These are phyloP conservation scores for Eilema depressum DNA, from an alignment of 2,888 invertebrate species.

Conservation along the genomic window DNA sequence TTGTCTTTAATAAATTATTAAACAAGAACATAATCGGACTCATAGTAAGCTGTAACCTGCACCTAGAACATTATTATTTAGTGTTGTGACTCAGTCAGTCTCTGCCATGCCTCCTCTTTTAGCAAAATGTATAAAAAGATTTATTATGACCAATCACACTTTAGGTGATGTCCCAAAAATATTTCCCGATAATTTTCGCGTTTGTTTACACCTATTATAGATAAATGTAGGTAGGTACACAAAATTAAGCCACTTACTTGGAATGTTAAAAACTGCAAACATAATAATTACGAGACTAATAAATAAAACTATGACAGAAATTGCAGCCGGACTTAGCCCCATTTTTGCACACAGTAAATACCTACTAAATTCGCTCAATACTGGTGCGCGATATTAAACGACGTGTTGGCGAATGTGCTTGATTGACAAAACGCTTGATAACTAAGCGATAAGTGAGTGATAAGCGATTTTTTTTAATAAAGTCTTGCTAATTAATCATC, in stretches of 20 bases:
- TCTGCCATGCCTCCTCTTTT: too few species aligned
- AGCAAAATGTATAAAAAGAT: too few species aligned
- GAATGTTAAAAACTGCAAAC: neutral
- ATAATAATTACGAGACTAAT: neutral
- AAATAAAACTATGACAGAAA: neutral
- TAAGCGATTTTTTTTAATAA: neutral
- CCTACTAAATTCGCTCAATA: neutral
- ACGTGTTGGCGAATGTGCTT: neutral
- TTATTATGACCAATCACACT: too few species aligned
- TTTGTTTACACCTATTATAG: too few species aligned
- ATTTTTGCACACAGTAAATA: neutral
- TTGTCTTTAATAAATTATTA: too few species aligned
- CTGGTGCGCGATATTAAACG: neutral
- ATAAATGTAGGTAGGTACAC: neutral
- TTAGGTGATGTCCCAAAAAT: neutral
- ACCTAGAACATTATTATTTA: too few species aligned
- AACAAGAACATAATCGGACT: too few species aligned
- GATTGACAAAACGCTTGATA: neutral
- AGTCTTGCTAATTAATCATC: slow-evolving; percentile 1
- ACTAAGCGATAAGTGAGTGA: neutral
- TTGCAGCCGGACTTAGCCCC: neutral
- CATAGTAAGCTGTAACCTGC: too few species aligned
- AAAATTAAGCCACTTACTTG: neutral
- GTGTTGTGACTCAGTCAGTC: too few species aligned
- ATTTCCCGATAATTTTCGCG: neutral